Percentiles rank a stretch among this genome's conserved stretches.
phyloP scores from a whole-genome alignment of 2,888 invertebrate species.

The Sarcophaga rosellei region DNA sequence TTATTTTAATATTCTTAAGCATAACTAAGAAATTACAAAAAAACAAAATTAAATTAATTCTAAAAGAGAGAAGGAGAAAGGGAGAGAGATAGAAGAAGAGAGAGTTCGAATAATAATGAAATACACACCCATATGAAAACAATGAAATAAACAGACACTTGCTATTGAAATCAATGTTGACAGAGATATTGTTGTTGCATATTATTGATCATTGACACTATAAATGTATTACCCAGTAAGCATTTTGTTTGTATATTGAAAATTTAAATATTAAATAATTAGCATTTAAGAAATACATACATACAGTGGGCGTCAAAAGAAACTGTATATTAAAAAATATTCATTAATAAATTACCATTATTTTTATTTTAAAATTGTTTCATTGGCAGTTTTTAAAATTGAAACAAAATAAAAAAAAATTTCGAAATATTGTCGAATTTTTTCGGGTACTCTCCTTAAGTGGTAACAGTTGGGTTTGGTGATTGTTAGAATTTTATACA shows the following conservation, averaged over 20 bases:
- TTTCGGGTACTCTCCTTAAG: too few species aligned
- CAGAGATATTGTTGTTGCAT: not conserved
- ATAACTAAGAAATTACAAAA: not conserved
- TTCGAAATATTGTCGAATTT: too few species aligned
- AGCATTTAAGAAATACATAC: not conserved
- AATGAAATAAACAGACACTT: not conserved
- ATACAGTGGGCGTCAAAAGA: too few species aligned
- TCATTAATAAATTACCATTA: too few species aligned
- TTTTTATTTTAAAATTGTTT: too few species aligned
- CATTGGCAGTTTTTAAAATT: too few species aligned
- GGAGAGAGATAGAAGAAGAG: not conserved
- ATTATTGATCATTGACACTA: not conserved
- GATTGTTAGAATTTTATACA: too few species aligned
- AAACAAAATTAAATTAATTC: not conserved
- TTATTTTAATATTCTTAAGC: constrained; percentile 20
- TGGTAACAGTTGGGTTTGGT: too few species aligned
- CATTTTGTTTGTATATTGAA: not conserved
- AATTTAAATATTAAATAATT: not conserved
- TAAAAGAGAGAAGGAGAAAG: too few species aligned
- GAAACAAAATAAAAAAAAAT: too few species aligned
- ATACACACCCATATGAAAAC: too few species aligned
- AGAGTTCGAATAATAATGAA: not conserved
- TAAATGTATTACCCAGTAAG: not conserved
- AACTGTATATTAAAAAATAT: too few species aligned
- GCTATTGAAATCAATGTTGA: not conserved